A percentile compares a stretch with the other conserved stretches of the same genome.
Evolutionary conservation across 1,140 invertebrate species (phyloP).

Genomic region (Maconellicoccus hirsutus): DNA sequence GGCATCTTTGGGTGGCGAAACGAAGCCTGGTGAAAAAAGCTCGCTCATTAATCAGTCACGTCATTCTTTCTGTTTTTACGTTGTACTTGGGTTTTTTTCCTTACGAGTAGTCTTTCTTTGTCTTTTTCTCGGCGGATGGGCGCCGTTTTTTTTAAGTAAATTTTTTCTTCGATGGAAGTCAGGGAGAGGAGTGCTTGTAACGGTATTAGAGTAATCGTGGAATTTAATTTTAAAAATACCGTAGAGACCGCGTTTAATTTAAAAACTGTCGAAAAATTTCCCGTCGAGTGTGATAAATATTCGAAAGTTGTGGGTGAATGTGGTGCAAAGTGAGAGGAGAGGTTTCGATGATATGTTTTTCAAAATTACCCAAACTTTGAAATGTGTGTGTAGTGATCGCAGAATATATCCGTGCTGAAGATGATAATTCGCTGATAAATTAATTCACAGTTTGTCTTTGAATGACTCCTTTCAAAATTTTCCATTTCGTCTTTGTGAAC

Average conservation of each 20-base stretch:
- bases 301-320: neutral
- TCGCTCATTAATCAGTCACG: slow-evolving; percentile 3
- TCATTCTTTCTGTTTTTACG: neutral
- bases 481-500: too few species aligned
- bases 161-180: neutral
- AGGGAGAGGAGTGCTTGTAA: neutral
- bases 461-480: too few species aligned
- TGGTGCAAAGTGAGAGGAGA: too few species aligned
- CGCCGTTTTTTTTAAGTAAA: neutral
- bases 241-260: neutral
- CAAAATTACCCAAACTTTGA: too few species aligned
- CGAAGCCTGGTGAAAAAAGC: neutral
- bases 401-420: too few species aligned
- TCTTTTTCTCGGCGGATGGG: neutral
- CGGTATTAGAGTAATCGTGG: neutral
- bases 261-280: slow-evolving; percentile 5
- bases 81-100: neutral
- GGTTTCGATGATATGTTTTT: too few species aligned
- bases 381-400: too few species aligned
- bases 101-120: neutral
- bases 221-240: neutral
- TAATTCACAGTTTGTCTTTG: too few species aligned
- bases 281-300: neutral
- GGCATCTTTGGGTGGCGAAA: neutral
- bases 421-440: too few species aligned